Evolutionary conservation across 1,140 invertebrate genomes (phyloP).

Genomic region (Ericerus pela): DNA sequence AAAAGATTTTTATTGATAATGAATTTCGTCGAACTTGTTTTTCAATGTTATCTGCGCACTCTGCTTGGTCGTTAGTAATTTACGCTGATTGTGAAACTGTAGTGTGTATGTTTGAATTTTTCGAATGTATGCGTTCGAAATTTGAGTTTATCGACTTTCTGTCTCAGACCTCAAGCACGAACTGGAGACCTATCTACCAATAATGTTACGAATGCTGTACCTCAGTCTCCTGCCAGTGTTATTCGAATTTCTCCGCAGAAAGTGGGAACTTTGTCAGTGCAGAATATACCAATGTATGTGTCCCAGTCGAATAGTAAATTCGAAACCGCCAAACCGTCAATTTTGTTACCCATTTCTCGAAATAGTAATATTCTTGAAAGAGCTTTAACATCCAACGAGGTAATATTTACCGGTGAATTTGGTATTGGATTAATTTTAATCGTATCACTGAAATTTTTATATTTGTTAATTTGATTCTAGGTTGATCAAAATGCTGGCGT

Average conservation of each 20-base stretch:
- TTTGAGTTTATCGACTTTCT: not conserved
- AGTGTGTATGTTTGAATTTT: too few relatives aligned
- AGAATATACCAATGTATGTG: not conserved
- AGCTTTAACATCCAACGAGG: slow-evolving; percentile 13
- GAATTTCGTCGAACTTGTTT: too few relatives aligned
- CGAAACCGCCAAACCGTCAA: not conserved
- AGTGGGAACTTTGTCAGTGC: slow-evolving; percentile 14
- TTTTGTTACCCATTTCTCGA: not conserved
- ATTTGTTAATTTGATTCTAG: not conserved
- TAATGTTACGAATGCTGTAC: slow-evolving; percentile 27
- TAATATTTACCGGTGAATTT: not conserved
- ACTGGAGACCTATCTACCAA: slow-evolving; percentile 30
- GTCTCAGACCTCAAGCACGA: slow-evolving; percentile 1
- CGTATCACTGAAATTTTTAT: not conserved
- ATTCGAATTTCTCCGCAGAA: slow-evolving; percentile 58
- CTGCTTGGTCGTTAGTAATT: too few relatives aligned
- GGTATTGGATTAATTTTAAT: not conserved
- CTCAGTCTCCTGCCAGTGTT: slow-evolving; percentile 47
- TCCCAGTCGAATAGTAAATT: not conserved
- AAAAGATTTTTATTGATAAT: too few relatives aligned
- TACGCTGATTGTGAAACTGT: too few relatives aligned
- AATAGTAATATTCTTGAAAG: slow-evolving; percentile 10
- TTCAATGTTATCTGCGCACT: too few relatives aligned
- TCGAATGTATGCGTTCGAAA: too few relatives aligned
- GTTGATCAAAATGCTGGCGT: not conserved